These are phyloP conservation scores for Sander lucioperca DNA, from an alignment of 2,113 vertebrate genomes.

Conservation along the genomic window DNA sequence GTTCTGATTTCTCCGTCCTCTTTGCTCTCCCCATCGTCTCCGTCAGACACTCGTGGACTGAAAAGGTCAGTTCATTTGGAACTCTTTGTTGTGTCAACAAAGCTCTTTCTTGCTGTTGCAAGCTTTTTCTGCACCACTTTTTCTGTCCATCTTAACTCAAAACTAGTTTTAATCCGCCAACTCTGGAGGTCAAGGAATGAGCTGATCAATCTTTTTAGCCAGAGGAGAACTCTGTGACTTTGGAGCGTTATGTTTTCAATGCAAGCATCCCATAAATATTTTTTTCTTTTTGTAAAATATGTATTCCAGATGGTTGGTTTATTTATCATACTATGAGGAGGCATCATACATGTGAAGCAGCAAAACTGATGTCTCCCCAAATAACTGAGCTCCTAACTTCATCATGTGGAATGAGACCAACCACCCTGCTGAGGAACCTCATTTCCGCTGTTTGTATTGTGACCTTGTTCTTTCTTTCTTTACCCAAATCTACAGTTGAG, in stretches of 20 bases:
- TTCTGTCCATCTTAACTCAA: constrained; percentile 47
- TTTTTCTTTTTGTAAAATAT: not conserved
- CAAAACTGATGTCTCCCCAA: not conserved
- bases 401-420: constrained; percentile 23
- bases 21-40: not conserved
- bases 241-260: constrained; percentile 15
- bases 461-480: not conserved
- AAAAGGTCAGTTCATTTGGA: constrained; percentile 64
- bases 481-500: not conserved
- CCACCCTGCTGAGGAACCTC: constrained; percentile 19
- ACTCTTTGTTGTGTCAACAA: constrained; percentile 59
- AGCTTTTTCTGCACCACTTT: constrained; percentile 35
- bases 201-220: constrained; percentile 20
- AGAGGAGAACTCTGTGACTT: constrained; percentile 23
- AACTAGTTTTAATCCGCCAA: constrained; percentile 47
- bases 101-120: constrained; percentile 42
- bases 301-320: not conserved
- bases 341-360: constrained; percentile 15
- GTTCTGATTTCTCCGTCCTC: constrained; percentile 11
- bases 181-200: constrained; percentile 44
- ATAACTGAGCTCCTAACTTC: constrained; percentile 12
- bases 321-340: not conserved
- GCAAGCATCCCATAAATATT: not conserved
- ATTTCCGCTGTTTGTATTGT: not conserved
- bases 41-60: constrained; percentile 28